Evolutionary conservation across 2,888 invertebrate genomes (phyloP).

Genomic region (Nomada hirtipes): DNA sequence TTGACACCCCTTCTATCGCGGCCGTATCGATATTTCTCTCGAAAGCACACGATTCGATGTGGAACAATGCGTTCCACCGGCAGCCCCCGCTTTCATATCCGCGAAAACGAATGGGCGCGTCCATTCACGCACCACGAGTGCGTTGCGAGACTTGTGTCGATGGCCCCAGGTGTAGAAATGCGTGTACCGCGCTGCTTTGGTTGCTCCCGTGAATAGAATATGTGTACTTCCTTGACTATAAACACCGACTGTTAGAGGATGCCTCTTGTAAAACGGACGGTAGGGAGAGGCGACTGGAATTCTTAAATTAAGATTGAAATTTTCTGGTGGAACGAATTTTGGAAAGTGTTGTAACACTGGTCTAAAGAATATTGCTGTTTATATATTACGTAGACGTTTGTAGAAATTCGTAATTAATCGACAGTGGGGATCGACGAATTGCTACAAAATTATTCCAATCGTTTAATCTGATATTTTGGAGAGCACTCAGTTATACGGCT

Average conservation of each 20-base stretch:
- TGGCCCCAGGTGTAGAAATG: background rate
- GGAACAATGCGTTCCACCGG: slow-evolving; percentile 53
- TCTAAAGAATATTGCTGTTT: too few relatives aligned
- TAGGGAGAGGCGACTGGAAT: too few relatives aligned
- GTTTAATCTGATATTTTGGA: too few relatives aligned
- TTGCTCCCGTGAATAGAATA: background rate
- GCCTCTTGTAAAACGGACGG: too few relatives aligned
- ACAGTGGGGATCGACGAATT: too few relatives aligned
- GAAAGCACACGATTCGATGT: slow-evolving; percentile 54
- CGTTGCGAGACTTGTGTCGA: slow-evolving; percentile 15
- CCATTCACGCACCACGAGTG: slow-evolving; percentile 25
- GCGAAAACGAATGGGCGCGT: slow-evolving; percentile 41
- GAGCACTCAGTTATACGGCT: too few relatives aligned
- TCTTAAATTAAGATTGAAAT: too few relatives aligned
- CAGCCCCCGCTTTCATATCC: slow-evolving; percentile 25
- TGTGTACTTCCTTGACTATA: background rate
- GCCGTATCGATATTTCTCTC: slow-evolving; percentile 61
- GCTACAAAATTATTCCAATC: too few relatives aligned
- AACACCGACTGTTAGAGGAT: background rate
- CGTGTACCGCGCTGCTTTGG: background rate
- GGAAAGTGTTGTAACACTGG: too few relatives aligned
- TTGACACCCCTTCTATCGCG: slow-evolving; percentile 37
- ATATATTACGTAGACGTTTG: too few relatives aligned
- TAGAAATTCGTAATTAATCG: too few relatives aligned
- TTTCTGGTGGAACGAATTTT: too few relatives aligned